phyloP scores from a whole-genome alignment of 2,888 invertebrate species.

The Drosophila parthenogenetica region DNA sequence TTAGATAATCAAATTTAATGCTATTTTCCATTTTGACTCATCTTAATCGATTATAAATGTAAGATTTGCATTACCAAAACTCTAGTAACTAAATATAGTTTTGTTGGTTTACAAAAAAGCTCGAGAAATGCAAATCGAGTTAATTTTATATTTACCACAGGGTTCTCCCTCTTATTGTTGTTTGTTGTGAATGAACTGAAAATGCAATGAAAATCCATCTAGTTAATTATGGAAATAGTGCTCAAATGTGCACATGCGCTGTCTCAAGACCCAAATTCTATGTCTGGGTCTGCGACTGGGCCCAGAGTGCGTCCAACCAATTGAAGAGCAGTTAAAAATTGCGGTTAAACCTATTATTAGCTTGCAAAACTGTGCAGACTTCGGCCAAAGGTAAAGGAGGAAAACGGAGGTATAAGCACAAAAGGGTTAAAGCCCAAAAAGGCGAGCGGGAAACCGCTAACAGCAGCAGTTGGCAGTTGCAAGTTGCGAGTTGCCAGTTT shows the following conservation, averaged over 20 bases:
- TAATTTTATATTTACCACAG: neutral
- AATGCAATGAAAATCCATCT: conserved; percentile 70
- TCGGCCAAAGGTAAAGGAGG: conserved; percentile 52
- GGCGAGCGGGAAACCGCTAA: conserved; percentile 62
- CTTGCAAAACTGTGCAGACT: conserved; percentile 50
- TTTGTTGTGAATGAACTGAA: conserved; percentile 15
- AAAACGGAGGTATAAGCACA: conserved; percentile 18
- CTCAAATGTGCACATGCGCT: conserved; percentile 73
- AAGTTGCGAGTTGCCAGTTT: conserved; percentile 25
- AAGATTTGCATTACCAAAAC: neutral
- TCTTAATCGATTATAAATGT: neutral
- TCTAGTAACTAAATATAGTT: neutral
- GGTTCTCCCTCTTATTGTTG: neutral
- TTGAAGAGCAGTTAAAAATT: conserved; percentile 79
- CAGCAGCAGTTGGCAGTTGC: conserved; percentile 54
- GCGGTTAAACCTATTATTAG: conserved; percentile 81
- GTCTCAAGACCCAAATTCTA: conserved; percentile 18
- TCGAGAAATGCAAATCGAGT: conserved; percentile 11
- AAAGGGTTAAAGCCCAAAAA: conserved; percentile 53
- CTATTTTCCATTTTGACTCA: too few relatives aligned
- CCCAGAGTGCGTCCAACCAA: conserved; percentile 52
- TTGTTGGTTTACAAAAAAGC: conserved; percentile 4
- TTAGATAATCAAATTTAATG: too few relatives aligned
- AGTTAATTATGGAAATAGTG: conserved; percentile 77
- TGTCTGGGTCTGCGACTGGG: neutral